phyloP scores from a whole-genome alignment of 2,113 vertebrate species.

The Haliaeetus leucogaster region DNA sequence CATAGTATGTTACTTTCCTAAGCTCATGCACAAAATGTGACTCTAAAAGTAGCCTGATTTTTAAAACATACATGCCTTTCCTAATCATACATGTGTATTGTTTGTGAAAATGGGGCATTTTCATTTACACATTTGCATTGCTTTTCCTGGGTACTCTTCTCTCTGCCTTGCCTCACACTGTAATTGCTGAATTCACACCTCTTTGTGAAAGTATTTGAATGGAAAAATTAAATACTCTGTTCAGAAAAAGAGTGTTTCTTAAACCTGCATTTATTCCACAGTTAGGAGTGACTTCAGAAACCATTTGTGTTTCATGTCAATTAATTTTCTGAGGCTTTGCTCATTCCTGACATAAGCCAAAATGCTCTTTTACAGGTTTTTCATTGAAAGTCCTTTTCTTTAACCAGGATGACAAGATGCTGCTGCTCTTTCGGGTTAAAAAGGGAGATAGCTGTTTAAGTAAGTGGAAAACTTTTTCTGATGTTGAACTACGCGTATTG shows the following conservation, averaged over 20 bases:
- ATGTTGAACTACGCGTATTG: not conserved
- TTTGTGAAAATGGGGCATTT: not conserved
- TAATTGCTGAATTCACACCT: not conserved
- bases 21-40: not conserved
- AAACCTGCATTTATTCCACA: not conserved
- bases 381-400: not conserved
- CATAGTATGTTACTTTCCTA: not conserved
- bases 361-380: not conserved
- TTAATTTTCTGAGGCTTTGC: not conserved
- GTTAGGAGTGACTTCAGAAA: not conserved
- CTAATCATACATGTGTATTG: not conserved
- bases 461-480: not conserved
- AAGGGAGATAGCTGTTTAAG: not conserved
- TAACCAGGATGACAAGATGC: not conserved
- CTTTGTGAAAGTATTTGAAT: not conserved
- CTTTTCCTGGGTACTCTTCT: not conserved
- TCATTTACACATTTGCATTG: not conserved
- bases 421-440: not conserved
- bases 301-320: not conserved
- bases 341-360: not conserved
- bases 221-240: not conserved
- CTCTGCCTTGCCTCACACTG: not conserved
- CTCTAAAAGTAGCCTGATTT: not conserved
- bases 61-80: not conserved
- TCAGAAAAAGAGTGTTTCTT: not conserved